Conservation (phyloP, 2,797 vertebrate species). For the Euthynnus affinis region DNA sequence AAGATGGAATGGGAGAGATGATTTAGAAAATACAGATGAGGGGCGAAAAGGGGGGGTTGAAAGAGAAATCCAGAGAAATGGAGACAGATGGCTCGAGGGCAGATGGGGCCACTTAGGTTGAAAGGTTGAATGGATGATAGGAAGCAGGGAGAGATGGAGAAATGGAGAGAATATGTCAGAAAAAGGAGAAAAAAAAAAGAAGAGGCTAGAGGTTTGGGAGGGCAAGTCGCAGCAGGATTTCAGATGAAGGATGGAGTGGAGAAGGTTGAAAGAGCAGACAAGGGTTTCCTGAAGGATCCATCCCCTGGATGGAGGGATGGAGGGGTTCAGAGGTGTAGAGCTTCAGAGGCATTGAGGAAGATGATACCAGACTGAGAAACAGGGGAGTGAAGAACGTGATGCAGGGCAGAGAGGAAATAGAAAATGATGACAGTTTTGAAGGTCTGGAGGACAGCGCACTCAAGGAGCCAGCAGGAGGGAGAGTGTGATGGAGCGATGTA, state of each 20-base stretch:
- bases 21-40: slow-evolving; percentile 49
- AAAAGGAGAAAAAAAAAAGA: not conserved
- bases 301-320: not conserved
- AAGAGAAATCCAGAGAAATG: slow-evolving; percentile 12
- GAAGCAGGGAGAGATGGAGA: slow-evolving; percentile 31
- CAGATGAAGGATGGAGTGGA: slow-evolving; percentile 22
- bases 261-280: slow-evolving; percentile 12
- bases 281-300: not conserved
- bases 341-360: not conserved
- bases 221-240: slow-evolving; percentile 18
- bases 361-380: slow-evolving; percentile 12
- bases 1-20: slow-evolving; percentile 31
- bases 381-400: not conserved
- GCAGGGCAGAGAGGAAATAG: not conserved
- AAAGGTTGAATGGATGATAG: slow-evolving; percentile 57
- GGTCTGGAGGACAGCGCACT: slow-evolving; percentile 1
- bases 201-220: slow-evolving; percentile 9
- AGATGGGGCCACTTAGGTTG: slow-evolving; percentile 35
- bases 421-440: not conserved
- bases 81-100: slow-evolving; percentile 59
- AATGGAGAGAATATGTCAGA: slow-evolving; percentile 6
- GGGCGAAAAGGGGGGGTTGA: not conserved
- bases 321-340: not conserved
- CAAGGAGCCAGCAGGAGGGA: not conserved
- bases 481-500: not conserved